These are phyloP conservation scores for Scaptomyza graminum DNA, from an alignment of 1,140 invertebrate species.

Conservation along the genomic window DNA sequence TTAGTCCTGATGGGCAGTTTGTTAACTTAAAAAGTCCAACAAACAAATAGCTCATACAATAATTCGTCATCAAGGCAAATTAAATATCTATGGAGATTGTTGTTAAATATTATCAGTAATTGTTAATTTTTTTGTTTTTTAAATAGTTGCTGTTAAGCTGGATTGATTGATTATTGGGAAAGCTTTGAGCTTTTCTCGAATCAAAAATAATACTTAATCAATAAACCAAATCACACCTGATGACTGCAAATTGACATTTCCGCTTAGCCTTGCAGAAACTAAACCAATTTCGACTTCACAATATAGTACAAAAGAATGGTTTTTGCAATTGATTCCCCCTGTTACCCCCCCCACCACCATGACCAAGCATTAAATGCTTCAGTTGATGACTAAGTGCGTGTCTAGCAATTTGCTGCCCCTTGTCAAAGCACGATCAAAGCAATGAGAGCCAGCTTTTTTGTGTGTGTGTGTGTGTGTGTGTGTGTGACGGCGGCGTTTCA, in stretches of 20 bases:
- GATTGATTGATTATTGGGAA: neutral
- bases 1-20: no score
- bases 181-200: no score
- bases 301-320: neutral
- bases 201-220: no score
- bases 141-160: no score
- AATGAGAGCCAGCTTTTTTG: slow-evolving; percentile 3
- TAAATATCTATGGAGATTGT: neutral
- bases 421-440: slow-evolving; percentile 10
- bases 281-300: neutral
- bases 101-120: neutral
- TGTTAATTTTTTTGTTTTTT: no score
- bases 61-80: neutral
- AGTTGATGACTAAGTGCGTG: slow-evolving; percentile 30
- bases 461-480: neutral
- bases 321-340: slow-evolving; percentile 17
- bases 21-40: no score
- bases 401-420: slow-evolving; percentile 18
- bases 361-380: neutral
- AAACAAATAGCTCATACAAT: neutral
- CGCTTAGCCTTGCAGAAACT: neutral
- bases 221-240: neutral
- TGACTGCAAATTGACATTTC: slow-evolving; percentile 1
- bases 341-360: no score
- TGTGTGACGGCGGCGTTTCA: slow-evolving; percentile 17